Conservation (phyloP, 2,113 vertebrate species). For the Phoenicopterus ruber region DNA sequence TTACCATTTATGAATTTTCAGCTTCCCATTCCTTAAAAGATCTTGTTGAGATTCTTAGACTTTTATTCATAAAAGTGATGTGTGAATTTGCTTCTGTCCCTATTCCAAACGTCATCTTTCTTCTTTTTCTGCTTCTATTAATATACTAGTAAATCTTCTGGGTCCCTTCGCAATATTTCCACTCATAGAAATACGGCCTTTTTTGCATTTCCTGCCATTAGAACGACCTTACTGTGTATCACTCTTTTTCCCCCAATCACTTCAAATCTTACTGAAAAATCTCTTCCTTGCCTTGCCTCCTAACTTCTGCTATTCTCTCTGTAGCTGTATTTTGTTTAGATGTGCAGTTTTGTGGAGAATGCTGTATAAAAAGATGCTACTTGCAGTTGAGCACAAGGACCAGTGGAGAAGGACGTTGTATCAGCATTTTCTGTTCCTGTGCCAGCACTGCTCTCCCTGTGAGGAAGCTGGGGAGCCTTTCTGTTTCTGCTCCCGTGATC, state of each 20-base stretch:
- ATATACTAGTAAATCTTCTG: not conserved
- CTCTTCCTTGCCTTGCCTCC: not conserved
- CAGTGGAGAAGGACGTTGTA: not conserved
- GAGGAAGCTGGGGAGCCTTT: not conserved
- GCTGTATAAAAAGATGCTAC: not conserved
- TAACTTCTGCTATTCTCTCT: not conserved
- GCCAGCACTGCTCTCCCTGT: not conserved
- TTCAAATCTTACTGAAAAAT: not conserved
- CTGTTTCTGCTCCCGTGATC: not conserved
- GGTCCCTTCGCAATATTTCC: not conserved
- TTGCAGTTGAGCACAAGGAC: not conserved
- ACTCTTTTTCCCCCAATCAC: not conserved
- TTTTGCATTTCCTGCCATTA: not conserved
- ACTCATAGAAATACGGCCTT: accelerated
- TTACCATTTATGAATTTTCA: not conserved
- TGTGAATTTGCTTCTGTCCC: not conserved
- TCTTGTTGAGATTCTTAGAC: not conserved
- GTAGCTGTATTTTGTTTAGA: not conserved
- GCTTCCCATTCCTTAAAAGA: not conserved
- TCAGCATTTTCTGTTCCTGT: not conserved
- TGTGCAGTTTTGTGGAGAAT: not conserved
- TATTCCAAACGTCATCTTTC: not conserved
- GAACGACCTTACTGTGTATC: not conserved
- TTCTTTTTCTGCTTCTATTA: not conserved
- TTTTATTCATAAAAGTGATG: not conserved